Evolutionary conservation across 2,888 invertebrate species (phyloP).

Genomic region (Venusia cambrica): DNA sequence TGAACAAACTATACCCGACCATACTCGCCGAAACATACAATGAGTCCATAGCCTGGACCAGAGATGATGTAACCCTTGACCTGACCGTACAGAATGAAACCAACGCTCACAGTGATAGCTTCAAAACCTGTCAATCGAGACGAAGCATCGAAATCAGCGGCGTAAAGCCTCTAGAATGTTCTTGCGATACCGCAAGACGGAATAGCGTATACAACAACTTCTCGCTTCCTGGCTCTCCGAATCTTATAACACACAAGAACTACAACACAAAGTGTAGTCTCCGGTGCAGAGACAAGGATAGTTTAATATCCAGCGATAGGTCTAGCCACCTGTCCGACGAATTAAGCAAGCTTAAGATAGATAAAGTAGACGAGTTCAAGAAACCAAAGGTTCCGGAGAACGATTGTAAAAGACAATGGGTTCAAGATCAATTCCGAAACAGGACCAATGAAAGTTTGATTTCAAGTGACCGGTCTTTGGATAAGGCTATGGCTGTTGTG

Average conservation of each 20-base stretch:
- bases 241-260: conserved; percentile 59
- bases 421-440: conserved; percentile 17
- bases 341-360: conserved; percentile 8
- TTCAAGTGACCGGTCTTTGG: conserved; percentile 36
- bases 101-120: too few relatives aligned
- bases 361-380: conserved; percentile 7
- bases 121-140: conserved; percentile 58
- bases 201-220: conserved; percentile 66
- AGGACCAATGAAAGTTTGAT: conserved; percentile 19
- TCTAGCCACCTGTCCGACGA: conserved; percentile 7
- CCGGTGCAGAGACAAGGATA: conserved; percentile 42
- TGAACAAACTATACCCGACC: conserved; percentile 70
- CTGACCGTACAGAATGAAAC: too few relatives aligned
- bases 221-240: conserved; percentile 67
- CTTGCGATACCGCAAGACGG: conserved; percentile 34
- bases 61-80: conserved; percentile 49
- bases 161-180: conserved; percentile 47
- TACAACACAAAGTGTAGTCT: conserved; percentile 62
- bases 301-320: conserved; percentile 21
- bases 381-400: conserved; percentile 1
- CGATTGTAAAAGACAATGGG: too few relatives aligned
- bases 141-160: conserved; percentile 59
- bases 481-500: conserved; percentile 57
- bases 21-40: conserved; percentile 63
- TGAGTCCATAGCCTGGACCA: conserved; percentile 52